Conservation (phyloP, 1,140 invertebrate genomes). For the Popillia japonica region DNA sequence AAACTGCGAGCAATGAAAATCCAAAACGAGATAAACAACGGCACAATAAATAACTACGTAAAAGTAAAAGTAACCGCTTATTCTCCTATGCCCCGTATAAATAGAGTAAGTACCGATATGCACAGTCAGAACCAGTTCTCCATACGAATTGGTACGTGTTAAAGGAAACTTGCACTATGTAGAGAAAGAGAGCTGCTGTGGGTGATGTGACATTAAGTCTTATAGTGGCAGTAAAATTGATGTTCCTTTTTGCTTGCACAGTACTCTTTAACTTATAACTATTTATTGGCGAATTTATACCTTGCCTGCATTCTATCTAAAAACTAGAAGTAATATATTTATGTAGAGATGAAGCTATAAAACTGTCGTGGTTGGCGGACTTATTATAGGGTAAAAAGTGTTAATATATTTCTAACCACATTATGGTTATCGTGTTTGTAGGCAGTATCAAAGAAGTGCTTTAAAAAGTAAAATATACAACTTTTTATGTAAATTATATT, state of each 20-base stretch:
- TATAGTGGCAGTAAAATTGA: conserved; percentile 18
- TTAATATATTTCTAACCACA: too few species aligned
- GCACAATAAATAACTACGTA: conserved; percentile 22
- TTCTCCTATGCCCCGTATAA: not conserved
- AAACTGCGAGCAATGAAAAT: conserved; percentile 24
- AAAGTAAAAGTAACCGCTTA: conserved; percentile 28
- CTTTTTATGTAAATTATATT: too few species aligned
- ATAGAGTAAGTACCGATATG: conserved; percentile 1
- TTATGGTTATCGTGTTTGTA: too few species aligned
- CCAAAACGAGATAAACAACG: conserved; percentile 22
- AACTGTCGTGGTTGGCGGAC: not conserved
- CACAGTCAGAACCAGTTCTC: conserved; percentile 8
- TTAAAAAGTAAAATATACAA: too few species aligned
- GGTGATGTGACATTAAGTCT: conserved; percentile 29
- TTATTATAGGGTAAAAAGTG: not conserved
- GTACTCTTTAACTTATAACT: not conserved
- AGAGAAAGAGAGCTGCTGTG: not conserved
- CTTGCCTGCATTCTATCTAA: not conserved
- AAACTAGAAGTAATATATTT: not conserved
- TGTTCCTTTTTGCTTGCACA: not conserved
- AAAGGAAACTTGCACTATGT: not conserved
- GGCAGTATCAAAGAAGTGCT: too few species aligned
- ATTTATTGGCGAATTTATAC: conserved; percentile 15
- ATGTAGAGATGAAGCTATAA: not conserved
- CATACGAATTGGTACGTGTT: not conserved